Conservation (phyloP, 2,113 vertebrate genomes). For the Pseudonaja textilis region DNA sequence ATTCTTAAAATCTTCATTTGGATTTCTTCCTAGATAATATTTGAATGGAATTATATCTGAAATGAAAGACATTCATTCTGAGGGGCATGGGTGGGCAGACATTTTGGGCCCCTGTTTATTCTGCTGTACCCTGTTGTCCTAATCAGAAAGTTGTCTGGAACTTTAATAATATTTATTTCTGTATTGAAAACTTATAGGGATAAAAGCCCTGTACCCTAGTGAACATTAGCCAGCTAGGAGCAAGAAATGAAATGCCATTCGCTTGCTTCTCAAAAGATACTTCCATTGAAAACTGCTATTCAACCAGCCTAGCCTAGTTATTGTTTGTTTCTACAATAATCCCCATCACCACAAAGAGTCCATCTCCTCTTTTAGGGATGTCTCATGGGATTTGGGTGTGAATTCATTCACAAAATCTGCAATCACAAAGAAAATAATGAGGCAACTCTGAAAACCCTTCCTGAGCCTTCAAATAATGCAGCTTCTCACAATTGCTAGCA, state of each 20-base stretch:
- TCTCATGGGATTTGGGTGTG: conserved; percentile 39
- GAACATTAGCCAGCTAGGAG: not conserved
- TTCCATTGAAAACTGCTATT: conserved; percentile 1
- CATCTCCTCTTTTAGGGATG: conserved; percentile 7
- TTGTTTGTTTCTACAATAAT: conserved; percentile 38
- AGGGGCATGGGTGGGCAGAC: not conserved
- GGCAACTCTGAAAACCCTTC: conserved; percentile 40
- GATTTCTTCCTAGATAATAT: not conserved
- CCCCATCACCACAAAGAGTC: conserved; percentile 10
- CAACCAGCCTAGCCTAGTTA: not conserved
- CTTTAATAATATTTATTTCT: not conserved
- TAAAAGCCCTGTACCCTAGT: no score
- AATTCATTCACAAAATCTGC: conserved; percentile 58
- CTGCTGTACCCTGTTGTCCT: not conserved
- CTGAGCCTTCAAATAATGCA: conserved; percentile 2
- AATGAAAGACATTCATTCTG: not conserved
- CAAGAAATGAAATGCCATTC: not conserved
- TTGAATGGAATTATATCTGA: not conserved
- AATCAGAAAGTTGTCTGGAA: not conserved
- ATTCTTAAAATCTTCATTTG: not conserved
- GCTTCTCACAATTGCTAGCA: conserved; percentile 33
- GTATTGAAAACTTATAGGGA: not conserved
- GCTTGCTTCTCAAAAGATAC: not conserved
- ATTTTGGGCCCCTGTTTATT: not conserved
- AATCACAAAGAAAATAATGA: conserved; percentile 47